Base-by-base conservation (phyloP, 2,888 invertebrate species). In the Drosophila mulleri region DNA sequence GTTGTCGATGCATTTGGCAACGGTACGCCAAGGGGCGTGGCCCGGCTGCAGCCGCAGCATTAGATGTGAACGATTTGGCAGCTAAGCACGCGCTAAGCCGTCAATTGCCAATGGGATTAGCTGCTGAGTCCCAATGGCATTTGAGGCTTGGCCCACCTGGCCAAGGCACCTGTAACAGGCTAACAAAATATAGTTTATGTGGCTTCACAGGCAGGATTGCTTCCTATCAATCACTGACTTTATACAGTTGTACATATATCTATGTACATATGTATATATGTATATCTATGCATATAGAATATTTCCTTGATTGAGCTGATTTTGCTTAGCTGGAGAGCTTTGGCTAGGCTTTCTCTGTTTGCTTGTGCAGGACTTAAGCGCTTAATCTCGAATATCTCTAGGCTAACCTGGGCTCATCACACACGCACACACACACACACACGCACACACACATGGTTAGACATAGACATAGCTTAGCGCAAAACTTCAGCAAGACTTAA, bases 61-160 rank as follows among this genome's bases (percentile, higher is more conserved):
- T 79, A 41, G 61, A 47, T 77, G 68, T 66, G 57, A 80, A 52
- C 77, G 85, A 78, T 78, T 80, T 78, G 70, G 60, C 75, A 79
- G 75, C 75, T 82, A 70, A 79, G 78, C 70, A 59, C 29, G 63
- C 59, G 74, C 82, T 82, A 74, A 78, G 74, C 74, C 53, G 39
- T 41, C 50, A 83, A 83, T 61, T 66, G 66, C 63, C 82, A 57
- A 53, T 39, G 66, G 67, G 84, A 78, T 80, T 74, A 84, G 73
- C 67, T 35, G 32, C 3, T 9, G 23, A 60, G 57, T 75, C 65
- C 70, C 61, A 59, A 52, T 48, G n/a, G 56, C 59, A 59, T 63
- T 63, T 54, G 37, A 45, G 75, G 57, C 58, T 37, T n/a, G 8
- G 5, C 50, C 20, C 20, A 37, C 23, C 3, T 39, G 37, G 35